Percentiles rank a stretch among this genome's conserved stretches.
Conservation (phyloP, 2,888 invertebrate genomes). For the Yponomeuta sedellus region DNA sequence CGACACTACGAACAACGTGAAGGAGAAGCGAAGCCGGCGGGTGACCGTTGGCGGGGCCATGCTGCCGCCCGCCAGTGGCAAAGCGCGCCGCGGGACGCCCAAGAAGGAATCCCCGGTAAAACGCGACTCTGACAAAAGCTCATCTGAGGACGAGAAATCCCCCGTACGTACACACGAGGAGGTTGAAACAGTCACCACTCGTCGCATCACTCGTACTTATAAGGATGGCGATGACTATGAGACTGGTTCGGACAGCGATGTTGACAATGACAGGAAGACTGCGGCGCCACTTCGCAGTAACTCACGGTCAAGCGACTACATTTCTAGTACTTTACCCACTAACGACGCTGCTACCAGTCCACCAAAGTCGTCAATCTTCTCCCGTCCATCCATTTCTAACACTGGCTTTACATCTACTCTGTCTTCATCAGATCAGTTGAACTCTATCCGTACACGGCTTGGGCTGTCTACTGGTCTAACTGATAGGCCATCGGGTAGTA, state of each 20-base stretch:
- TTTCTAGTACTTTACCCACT: conserved; percentile 56
- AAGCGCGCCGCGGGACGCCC: conserved; percentile 51
- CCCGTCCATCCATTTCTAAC: conserved; percentile 56
- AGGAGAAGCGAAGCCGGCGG: conserved; percentile 62
- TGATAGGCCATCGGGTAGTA: conserved; percentile 50
- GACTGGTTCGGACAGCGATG: conserved; percentile 83
- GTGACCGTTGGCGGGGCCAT: conserved; percentile 63
- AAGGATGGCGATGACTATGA: conserved; percentile 78
- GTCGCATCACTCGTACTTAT: conserved; percentile 68
- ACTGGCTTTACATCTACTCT: conserved; percentile 48
- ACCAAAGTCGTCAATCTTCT: conserved; percentile 54
- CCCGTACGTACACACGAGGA: conserved; percentile 64
- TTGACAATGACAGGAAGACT: conserved; percentile 69
- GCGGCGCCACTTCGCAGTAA: conserved; percentile 51
- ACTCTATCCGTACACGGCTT: conserved; percentile 76
- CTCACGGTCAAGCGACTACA: conserved; percentile 62
- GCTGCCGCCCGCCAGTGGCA: conserved; percentile 62
- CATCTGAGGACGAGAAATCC: conserved; percentile 60
- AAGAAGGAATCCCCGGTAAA: conserved; percentile 62
- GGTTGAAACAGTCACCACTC: conserved; percentile 70
- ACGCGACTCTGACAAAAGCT: conserved; percentile 60
- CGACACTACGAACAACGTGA: conserved; percentile 57
- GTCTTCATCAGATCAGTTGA: conserved; percentile 70
- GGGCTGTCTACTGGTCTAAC: conserved; percentile 65
- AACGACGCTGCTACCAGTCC: conserved; percentile 51